phyloP scores from a whole-genome alignment of 2,113 vertebrate genomes.

The Phocoena sinus region DNA sequence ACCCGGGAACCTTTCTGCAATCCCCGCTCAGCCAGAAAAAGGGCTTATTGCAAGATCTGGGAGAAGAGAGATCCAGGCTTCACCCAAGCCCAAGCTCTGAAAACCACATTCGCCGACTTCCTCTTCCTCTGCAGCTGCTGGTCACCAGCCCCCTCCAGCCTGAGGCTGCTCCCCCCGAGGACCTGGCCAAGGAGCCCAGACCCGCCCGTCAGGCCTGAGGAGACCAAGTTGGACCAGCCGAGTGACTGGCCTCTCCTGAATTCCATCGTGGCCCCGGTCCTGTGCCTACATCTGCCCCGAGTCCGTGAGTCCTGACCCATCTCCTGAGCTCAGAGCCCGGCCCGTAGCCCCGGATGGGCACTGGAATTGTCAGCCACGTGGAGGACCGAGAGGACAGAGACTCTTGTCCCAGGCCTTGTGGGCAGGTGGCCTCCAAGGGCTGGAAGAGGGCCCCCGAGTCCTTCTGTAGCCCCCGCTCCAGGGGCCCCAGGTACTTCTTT shows the following conservation, averaged over 20 bases:
- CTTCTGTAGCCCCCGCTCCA: neutral
- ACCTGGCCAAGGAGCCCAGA: neutral
- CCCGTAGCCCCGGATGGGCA: no score
- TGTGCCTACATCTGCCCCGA: accelerated
- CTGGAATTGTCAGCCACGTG: neutral
- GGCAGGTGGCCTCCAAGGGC: neutral
- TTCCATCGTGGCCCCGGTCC: neutral
- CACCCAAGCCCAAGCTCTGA: neutral
- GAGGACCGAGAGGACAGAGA: neutral
- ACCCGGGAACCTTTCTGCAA: neutral
- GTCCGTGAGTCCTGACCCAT: neutral
- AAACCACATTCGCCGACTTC: accelerated
- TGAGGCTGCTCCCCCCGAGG: accelerated
- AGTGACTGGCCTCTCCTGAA: neutral
- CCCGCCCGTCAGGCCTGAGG: neutral
- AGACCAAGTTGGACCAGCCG: neutral
- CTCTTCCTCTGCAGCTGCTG: neutral
- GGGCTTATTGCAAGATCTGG: neutral
- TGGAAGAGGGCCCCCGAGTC: accelerated
- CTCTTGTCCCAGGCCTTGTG: neutral
- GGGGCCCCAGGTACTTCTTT: neutral
- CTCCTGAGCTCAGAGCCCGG: neutral
- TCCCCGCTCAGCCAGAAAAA: no score
- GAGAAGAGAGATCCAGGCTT: neutral
- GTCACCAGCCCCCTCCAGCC: neutral